Conservation (phyloP, 2,888 invertebrate genomes). For the Cephus spinipes region DNA sequence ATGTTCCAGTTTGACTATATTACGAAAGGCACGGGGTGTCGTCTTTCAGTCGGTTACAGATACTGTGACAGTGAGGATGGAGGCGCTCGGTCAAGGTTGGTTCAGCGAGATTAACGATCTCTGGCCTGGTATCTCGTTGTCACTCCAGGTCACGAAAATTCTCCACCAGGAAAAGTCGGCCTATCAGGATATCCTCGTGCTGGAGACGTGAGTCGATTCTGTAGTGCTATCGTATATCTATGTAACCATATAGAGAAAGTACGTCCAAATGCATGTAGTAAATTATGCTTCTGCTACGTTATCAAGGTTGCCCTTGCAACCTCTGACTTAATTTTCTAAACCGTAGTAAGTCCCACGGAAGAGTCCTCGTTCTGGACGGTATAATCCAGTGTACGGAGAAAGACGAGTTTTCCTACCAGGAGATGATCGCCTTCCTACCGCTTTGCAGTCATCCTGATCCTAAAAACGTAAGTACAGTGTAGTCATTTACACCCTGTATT, state of each 20-base stretch:
- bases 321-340: not conserved
- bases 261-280: not conserved
- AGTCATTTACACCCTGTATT: not conserved
- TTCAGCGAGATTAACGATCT: slow-evolving; percentile 91
- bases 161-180: slow-evolving; percentile 83
- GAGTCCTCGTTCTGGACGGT: slow-evolving; percentile 90
- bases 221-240: not conserved
- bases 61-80: slow-evolving; percentile 69
- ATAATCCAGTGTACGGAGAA: slow-evolving; percentile 96
- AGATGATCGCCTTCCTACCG: slow-evolving; percentile 97
- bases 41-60: slow-evolving; percentile 28
- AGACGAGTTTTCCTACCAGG: slow-evolving; percentile 98
- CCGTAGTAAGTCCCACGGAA: slow-evolving; percentile 82
- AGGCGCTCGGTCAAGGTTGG: slow-evolving; percentile 85
- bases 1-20: slow-evolving; percentile 4
- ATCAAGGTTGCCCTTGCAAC: not conserved
- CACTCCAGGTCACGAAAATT: slow-evolving; percentile 84
- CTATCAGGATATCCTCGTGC: slow-evolving; percentile 87
- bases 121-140: slow-evolving; percentile 92
- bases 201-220: slow-evolving; percentile 76
- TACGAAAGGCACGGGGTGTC: slow-evolving; percentile 11
- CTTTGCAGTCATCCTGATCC: slow-evolving; percentile 92
- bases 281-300: too few species aligned
- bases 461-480: slow-evolving; percentile 72
- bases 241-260: not conserved